A percentile compares a stretch with the other conserved stretches of the same genome.
Conservation (phyloP, 2,113 vertebrate genomes). For the Labeo rohita region DNA sequence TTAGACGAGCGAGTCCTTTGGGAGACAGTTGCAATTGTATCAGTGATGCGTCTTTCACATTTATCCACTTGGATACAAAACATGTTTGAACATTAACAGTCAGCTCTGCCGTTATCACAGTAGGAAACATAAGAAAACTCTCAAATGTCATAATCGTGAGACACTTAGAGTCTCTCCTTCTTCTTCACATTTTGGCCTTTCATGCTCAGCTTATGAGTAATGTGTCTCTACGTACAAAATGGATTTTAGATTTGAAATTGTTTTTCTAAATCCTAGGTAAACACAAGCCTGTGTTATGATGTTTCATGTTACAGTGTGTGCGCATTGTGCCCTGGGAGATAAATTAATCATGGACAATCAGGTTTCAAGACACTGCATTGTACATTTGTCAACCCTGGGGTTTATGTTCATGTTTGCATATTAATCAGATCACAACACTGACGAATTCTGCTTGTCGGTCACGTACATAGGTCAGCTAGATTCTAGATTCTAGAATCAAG, state of each 20-base stretch:
- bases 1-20: neutral
- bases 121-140: neutral
- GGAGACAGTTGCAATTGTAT: neutral
- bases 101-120: slow-evolving; percentile 11
- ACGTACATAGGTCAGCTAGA: neutral
- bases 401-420: neutral
- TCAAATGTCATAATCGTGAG: neutral
- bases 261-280: neutral
- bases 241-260: neutral
- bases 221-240: neutral
- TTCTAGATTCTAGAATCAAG: neutral
- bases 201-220: neutral
- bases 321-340: neutral
- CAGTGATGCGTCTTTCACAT: slow-evolving; percentile 15
- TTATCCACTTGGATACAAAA: neutral
- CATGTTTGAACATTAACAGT: neutral
- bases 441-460: neutral
- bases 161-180: neutral
- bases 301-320: neutral
- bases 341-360: neutral
- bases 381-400: neutral
- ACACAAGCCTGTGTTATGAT: neutral
- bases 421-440: neutral
- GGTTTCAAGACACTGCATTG: neutral
- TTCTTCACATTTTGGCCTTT: neutral